These are phyloP conservation scores for Tillus elongatus DNA, from an alignment of 2,888 invertebrate genomes.

Conservation along the genomic window DNA sequence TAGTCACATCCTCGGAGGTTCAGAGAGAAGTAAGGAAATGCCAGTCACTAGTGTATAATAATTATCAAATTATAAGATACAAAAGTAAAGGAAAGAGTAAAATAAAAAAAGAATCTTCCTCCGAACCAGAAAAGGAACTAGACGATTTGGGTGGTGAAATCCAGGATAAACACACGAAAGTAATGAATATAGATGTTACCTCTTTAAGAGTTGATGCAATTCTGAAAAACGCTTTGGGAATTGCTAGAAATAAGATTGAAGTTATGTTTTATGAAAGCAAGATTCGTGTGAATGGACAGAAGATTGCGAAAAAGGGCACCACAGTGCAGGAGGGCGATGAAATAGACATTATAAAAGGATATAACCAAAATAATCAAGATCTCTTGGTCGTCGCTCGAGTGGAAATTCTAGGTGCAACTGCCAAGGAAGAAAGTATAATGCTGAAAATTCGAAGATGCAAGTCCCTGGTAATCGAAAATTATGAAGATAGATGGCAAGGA, in stretches of 20 bases:
- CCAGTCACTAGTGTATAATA: no score
- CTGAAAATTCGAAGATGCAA: conserved; percentile 61
- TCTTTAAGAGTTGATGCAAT: conserved; percentile 63
- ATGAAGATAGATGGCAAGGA: conserved; percentile 50
- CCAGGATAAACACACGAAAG: conserved; percentile 51
- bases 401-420: conserved; percentile 49
- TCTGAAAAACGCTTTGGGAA: conserved; percentile 57
- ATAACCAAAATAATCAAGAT: conserved; percentile 56
- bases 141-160: conserved; percentile 45
- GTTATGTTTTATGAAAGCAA: conserved; percentile 70
- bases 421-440: conserved; percentile 48
- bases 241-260: conserved; percentile 74
- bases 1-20: no score
- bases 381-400: conserved; percentile 62
- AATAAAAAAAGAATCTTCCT: conserved; percentile 22
- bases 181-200: conserved; percentile 53
- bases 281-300: conserved; percentile 70
- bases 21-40: no score
- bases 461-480: conserved; percentile 64
- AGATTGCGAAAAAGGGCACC: conserved; percentile 65
- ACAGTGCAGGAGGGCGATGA: conserved; percentile 61
- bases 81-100: conserved; percentile 25
- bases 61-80: no score
- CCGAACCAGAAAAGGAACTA: conserved; percentile 48
- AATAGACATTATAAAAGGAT: conserved; percentile 65